A percentile compares a stretch with the other conserved stretches of the same genome.
Conservation (phyloP, 2,797 vertebrate species). For the Nothura maculosa region DNA sequence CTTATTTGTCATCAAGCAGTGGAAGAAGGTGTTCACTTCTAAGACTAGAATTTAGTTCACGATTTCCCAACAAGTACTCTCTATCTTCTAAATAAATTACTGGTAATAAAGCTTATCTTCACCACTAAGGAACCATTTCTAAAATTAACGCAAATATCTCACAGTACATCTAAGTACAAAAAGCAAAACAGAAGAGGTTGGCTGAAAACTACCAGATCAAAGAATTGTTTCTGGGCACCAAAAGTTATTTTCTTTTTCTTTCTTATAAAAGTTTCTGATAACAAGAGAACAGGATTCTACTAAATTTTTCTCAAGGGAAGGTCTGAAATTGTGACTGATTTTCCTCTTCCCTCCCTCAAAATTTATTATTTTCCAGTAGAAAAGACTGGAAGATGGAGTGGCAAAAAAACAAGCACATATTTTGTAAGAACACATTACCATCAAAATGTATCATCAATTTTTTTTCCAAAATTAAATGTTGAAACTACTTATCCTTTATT, state of each 20-base stretch:
- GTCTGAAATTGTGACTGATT: background rate
- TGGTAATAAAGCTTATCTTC: background rate
- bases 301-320: background rate
- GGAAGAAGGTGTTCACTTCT: background rate
- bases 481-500: background rate
- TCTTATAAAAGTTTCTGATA: background rate
- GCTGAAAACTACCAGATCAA: background rate
- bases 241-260: background rate
- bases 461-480: background rate
- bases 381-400: background rate
- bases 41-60: background rate
- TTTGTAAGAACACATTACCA: background rate
- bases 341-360: background rate
- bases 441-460: background rate
- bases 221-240: background rate
- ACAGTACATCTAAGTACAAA: background rate
- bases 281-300: background rate
- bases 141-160: background rate
- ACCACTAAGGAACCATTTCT: background rate
- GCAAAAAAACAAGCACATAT: background rate
- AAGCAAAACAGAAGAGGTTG: background rate
- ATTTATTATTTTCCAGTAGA: background rate
- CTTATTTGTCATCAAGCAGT: background rate
- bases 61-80: background rate
- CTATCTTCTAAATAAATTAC: background rate